These are phyloP conservation scores for Erebia epiphron DNA, from an alignment of 2,888 invertebrate species.

Conservation along the genomic window DNA sequence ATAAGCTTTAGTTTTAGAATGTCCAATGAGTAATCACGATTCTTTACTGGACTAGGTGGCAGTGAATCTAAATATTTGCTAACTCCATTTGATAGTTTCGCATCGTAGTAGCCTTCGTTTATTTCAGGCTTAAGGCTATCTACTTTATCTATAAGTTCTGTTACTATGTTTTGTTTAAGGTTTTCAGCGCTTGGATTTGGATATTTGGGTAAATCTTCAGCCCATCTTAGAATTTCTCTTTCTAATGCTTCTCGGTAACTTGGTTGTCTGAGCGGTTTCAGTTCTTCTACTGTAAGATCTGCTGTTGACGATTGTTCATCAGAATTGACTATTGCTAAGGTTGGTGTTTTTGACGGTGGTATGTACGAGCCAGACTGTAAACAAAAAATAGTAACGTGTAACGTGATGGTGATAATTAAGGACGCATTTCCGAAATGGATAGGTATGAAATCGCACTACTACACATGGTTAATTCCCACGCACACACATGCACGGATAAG, in stretches of 20 bases:
- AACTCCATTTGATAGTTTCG: constrained; percentile 41
- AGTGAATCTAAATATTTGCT: constrained; percentile 49
- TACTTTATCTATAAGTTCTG: constrained; percentile 52
- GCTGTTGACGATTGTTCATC: constrained; percentile 32
- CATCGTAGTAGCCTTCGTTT: not conserved
- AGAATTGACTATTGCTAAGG: constrained; percentile 4
- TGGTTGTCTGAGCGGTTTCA: constrained; percentile 6
- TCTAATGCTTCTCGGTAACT: constrained; percentile 47
- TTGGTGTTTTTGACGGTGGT: constrained; percentile 1
- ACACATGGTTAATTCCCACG: no score
- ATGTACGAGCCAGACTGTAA: constrained; percentile 19
- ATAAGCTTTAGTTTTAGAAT: constrained; percentile 49
- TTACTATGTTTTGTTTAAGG: constrained; percentile 47
- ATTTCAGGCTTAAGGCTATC: constrained; percentile 45
- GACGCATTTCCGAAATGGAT: no score
- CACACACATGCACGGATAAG: no score
- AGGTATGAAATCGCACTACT: no score
- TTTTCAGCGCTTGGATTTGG: constrained; percentile 43
- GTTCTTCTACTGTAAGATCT: constrained; percentile 16
- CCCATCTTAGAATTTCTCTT: constrained; percentile 49
- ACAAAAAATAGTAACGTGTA: no score
- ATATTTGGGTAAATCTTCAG: constrained; percentile 51
- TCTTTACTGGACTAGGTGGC: constrained; percentile 33
- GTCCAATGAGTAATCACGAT: constrained; percentile 43
- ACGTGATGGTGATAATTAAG: no score